These are phyloP conservation scores for Holothuria glaberrima DNA, from an alignment of 35 echinoderm and acorn worm species.

Conservation along the genomic window DNA sequence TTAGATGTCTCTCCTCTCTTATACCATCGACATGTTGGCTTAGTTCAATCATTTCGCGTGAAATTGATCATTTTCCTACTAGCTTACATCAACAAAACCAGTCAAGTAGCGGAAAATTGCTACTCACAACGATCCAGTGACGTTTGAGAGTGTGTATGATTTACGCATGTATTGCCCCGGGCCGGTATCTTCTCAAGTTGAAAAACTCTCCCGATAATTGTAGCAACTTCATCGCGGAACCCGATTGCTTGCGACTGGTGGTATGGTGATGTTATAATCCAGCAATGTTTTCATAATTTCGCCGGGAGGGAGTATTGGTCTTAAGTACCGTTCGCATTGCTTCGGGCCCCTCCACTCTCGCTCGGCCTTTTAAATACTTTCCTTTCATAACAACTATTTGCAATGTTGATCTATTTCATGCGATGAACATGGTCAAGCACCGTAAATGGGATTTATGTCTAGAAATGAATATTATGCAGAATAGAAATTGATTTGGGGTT, in stretches of 20 bases:
- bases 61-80: conserved; percentile 22
- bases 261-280: too few relatives aligned
- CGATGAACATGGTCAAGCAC: neutral
- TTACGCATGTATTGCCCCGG: conserved; percentile 48
- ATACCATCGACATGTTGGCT: neutral
- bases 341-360: conserved; percentile 12
- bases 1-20: neutral
- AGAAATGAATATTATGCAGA: conserved; percentile 20
- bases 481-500: conserved; percentile 43
- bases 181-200: conserved; percentile 17
- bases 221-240: conserved; percentile 12
- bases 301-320: conserved; percentile 7
- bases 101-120: conserved; percentile 52
- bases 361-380: neutral
- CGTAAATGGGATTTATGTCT: conserved; percentile 7
- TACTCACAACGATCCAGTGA: neutral
- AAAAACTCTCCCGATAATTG: conserved; percentile 5
- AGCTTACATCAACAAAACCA: neutral
- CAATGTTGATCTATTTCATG: conserved; percentile 18
- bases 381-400: conserved; percentile 32
- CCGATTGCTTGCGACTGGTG: neutral
- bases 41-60: conserved; percentile 30
- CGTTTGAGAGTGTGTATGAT: neutral
- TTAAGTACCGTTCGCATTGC: neutral
- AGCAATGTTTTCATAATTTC: conserved; percentile 28